A percentile compares a stretch with the other conserved stretches of the same genome.
Evolutionary conservation across 2,888 invertebrate genomes (phyloP).

Genomic region (Agonopterix arenella): DNA sequence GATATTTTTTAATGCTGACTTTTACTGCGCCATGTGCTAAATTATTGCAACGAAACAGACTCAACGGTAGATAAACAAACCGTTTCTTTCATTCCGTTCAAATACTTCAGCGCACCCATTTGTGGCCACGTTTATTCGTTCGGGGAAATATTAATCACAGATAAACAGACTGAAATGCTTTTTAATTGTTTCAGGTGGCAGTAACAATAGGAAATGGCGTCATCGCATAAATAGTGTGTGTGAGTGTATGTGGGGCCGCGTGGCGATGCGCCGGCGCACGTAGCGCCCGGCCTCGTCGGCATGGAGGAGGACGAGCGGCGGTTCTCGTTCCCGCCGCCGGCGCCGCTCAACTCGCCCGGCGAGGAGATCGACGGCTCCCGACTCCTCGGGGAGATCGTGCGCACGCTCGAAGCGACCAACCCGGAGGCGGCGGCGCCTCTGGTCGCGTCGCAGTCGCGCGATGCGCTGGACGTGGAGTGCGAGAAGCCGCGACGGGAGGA

Average conservation of each 20-base stretch:
- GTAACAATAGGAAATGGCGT: constrained; percentile 54
- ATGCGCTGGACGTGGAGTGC: constrained; percentile 48
- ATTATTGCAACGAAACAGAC: constrained; percentile 12
- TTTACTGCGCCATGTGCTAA: constrained; percentile 15
- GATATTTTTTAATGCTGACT: constrained; percentile 13
- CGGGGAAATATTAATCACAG: too few relatives aligned
- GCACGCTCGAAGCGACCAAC: constrained; percentile 67
- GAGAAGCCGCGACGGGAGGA: constrained; percentile 57
- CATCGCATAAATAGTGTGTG: constrained; percentile 51
- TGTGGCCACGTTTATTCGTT: too few relatives aligned
- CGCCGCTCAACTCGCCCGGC: constrained; percentile 71
- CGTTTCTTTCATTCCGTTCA: background rate
- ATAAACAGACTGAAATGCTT: background rate
- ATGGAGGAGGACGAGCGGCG: constrained; percentile 74
- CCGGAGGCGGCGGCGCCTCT: constrained; percentile 68
- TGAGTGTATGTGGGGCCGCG: constrained; percentile 31
- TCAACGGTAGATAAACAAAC: constrained; percentile 12
- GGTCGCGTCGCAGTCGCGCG: constrained; percentile 65
- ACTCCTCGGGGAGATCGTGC: constrained; percentile 67
- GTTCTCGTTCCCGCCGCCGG: constrained; percentile 73
- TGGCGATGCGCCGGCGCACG: constrained; percentile 50
- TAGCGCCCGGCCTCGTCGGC: constrained; percentile 49
- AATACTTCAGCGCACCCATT: too few relatives aligned
- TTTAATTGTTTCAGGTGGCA: constrained; percentile 46
- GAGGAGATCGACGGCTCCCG: constrained; percentile 74